phyloP scores from a whole-genome alignment of 2,888 invertebrate genomes.

The Drosophila aldrichi region DNA sequence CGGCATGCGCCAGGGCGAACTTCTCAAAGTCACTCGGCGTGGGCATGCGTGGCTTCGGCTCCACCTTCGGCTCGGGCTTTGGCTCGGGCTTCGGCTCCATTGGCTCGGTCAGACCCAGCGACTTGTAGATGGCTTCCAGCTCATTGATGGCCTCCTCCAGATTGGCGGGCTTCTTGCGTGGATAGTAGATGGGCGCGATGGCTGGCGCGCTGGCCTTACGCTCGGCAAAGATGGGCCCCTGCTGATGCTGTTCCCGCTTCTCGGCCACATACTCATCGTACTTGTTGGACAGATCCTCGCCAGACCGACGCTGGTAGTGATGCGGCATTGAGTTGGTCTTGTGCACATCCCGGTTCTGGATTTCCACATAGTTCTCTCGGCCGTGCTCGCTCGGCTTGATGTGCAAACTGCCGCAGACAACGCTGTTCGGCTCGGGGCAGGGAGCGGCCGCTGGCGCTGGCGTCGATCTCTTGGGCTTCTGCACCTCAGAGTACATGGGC shows the following conservation, averaged over 20 bases:
- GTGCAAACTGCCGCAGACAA: conserved; percentile 82
- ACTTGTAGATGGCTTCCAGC: conserved; percentile 95
- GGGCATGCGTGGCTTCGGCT: conserved; percentile 67
- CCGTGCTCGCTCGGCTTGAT: conserved; percentile 81
- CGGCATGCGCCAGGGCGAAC: conserved; percentile 86
- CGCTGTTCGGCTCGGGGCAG: conserved; percentile 61
- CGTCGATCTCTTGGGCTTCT: conserved; percentile 73
- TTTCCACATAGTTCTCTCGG: conserved; percentile 79
- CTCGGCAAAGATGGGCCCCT: conserved; percentile 78
- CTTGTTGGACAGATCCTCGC: conserved; percentile 81
- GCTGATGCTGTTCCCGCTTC: conserved; percentile 79
- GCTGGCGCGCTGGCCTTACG: conserved; percentile 71
- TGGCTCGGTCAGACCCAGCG: conserved; percentile 91
- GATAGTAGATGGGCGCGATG: conserved; percentile 78
- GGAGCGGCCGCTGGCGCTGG: conserved; percentile 9
- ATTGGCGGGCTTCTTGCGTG: conserved; percentile 89
- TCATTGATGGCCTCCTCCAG: conserved; percentile 95
- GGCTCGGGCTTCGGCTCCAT: conserved; percentile 31
- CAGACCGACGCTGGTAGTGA: conserved; percentile 82
- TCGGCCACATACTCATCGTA: conserved; percentile 85
- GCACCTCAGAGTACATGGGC: conserved; percentile 84
- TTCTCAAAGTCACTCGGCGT: conserved; percentile 84
- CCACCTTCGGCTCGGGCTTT: conserved; percentile 15
- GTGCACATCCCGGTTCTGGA: conserved; percentile 77
- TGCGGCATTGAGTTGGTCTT: conserved; percentile 85